phyloP scores from a whole-genome alignment of 2,113 vertebrate species.

The Baryphthengus martii region DNA sequence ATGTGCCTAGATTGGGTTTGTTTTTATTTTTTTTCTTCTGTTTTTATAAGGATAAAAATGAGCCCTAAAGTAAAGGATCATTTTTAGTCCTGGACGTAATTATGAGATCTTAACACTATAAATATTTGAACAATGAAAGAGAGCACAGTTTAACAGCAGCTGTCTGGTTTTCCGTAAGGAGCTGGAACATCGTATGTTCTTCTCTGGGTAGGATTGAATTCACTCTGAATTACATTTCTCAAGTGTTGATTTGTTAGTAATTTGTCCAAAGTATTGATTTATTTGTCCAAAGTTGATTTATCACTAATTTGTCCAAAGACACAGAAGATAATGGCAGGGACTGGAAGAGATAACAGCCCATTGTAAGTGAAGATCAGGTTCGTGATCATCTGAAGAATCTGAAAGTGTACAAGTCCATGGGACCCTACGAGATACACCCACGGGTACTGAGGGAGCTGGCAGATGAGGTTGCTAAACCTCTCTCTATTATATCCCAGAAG shows the following conservation, averaged over 20 bases:
- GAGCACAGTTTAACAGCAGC: background rate
- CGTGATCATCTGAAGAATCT: too few species aligned
- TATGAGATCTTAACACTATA: background rate
- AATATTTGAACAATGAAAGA: background rate
- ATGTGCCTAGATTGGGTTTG: background rate
- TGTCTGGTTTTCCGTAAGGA: background rate
- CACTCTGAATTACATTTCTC: background rate
- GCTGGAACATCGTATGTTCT: background rate
- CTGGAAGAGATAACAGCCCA: too few species aligned
- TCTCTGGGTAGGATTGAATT: background rate
- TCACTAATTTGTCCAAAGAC: too few species aligned
- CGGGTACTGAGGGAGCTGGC: too few species aligned
- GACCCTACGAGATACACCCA: too few species aligned
- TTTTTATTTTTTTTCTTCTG: background rate
- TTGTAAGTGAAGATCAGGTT: too few species aligned
- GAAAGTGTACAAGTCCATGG: too few species aligned
- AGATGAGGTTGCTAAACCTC: too few species aligned
- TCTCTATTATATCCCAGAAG: too few species aligned
- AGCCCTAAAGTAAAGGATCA: background rate
- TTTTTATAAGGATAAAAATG: background rate
- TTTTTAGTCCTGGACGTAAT: background rate
- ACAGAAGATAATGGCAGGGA: too few species aligned
- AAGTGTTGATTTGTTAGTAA: background rate
- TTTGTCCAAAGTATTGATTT: constrained; percentile 4
- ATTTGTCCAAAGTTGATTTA: too few species aligned